Base-by-base conservation (phyloP, 2,113 vertebrate genomes). In the Heterocephalus glaber region DNA sequence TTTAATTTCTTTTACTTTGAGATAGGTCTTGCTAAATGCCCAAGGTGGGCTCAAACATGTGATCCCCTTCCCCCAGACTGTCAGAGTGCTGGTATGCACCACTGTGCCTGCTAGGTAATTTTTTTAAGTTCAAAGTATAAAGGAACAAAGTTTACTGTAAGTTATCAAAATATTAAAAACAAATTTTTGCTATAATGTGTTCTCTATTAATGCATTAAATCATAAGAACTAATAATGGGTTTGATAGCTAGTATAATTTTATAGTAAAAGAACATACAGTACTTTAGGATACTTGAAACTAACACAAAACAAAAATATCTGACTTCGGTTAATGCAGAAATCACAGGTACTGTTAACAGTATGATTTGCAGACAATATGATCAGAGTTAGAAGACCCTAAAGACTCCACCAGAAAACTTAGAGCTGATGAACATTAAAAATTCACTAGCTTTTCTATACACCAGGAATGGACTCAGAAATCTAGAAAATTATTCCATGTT, bases 141-240 rank as follows among this genome's bases (percentile, higher is more conserved):
- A 85, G 26, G 14, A 60, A 84, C 61, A 0, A 20, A 74, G 41
- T 86, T 95, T 41, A 88, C 1, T 88, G 30, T 88, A 95, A 94
- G 70, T 66, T 56, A 74, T 60, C 16, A 61, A 92, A 91, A 77
- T 84, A 93, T 58, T 93, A 20, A 92, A 20, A 86, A 86, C 7
- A 85, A 63, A 92, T 56, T 3, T 82, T 30, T 89, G 35, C 70
- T 74, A 91, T 41, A 9, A 82, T 86, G 30, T 77, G 3, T 13
- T 83, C 94, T 93, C n/a, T n/a, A 72, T 49, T 70, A 89, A 84
- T 44, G 30, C 7, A 76, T 74, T 95, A 79, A 88, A 83, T 49
- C 4, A 54, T 60, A 76, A 90, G 47, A 68, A 16, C 28, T 60
- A 90, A 58, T 47, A 38, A 49, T 63, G 38, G 41, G 47, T 76